Conservation (phyloP, 2,113 vertebrate genomes). For the Etheostoma spectabile region DNA sequence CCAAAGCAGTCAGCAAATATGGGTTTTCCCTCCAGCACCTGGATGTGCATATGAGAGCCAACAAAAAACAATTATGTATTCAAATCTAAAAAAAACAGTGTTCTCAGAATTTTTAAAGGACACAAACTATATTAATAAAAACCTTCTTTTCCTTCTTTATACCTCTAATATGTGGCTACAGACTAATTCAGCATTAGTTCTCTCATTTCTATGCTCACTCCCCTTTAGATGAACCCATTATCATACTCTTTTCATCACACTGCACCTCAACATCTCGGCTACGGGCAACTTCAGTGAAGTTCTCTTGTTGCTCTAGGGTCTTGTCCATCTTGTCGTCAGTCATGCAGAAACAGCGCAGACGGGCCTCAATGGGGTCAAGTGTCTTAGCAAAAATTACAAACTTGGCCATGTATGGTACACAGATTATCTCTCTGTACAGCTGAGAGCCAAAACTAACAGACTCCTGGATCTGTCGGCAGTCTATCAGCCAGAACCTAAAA, state of each 20-base stretch:
- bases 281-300: constrained; percentile 97
- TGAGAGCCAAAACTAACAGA: constrained; percentile 95
- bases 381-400: constrained; percentile 99
- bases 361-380: constrained; percentile 95
- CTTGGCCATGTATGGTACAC: constrained; percentile 99
- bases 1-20: constrained; percentile 99
- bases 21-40: constrained; percentile 98
- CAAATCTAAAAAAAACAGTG: constrained; percentile 5
- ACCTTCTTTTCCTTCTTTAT: neutral
- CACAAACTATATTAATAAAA: neutral
- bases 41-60: constrained; percentile 20
- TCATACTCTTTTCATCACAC: neutral
- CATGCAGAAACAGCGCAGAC: constrained; percentile 98
- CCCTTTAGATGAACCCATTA: neutral
- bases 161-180: neutral
- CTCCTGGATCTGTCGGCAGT: constrained; percentile 96
- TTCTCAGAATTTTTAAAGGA: constrained; percentile 4
- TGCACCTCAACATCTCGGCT: constrained; percentile 97
- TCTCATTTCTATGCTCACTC: neutral
- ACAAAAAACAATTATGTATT: neutral
- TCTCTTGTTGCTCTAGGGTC: constrained; percentile 97
- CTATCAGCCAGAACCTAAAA: constrained; percentile 96
- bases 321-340: constrained; percentile 99
- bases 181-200: neutral
- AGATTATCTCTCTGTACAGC: constrained; percentile 98